Base-by-base conservation (phyloP, 2,113 vertebrate genomes). In the Synchiropus splendidus region DNA sequence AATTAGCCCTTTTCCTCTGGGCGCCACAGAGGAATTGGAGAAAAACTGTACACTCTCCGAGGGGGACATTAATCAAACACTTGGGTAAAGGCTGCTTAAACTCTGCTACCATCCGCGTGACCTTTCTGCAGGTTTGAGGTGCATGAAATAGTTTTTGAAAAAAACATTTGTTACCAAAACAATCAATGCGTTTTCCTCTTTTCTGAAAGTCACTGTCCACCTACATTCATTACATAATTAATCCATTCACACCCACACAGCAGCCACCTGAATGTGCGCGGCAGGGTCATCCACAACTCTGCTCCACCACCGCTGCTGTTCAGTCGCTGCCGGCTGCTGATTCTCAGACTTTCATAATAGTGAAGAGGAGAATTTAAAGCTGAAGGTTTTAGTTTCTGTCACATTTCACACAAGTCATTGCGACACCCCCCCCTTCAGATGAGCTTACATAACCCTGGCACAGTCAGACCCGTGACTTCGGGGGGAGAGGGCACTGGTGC, bases 161-260 rank as follows among this genome's bases (percentile, higher is more conserved):
- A 58, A 33, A 12, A 50, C 27, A 39, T 31, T 58, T 37, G 47
- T 21, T 21, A 32, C 42, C 65, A 40, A 36, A 63, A 72, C 52
- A 58, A 61, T 67, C 72, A 54, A 58, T 54, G 45, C 65, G 13
- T 30, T 32, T 27, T 8, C 21, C 8, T 46, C 17, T 31, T 12
- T 2, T 41, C 27, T 35, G 42, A 34, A 15, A 58, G 30, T 44
- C 21, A 5, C 47, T 51, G 54, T 53, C 51, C 60, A 62, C 60
- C 53, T 62, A 27, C 55, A 36, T 54, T 67, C 32, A 75, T 79
- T 70, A 70, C 70, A 72, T 77, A 75, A 78, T 67, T 42, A 60
- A 67, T 58, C 48, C 58, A 21, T 31, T 31, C 2, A 54, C 67
- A 48, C 52, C 63, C 59, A 64, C 59, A 4, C 48, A 21, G 40